Evolutionary conservation across 2,888 invertebrate species (phyloP), one percentile per base, ranked within the genome.

Genomic region (Heliconius ethilla): DNA sequence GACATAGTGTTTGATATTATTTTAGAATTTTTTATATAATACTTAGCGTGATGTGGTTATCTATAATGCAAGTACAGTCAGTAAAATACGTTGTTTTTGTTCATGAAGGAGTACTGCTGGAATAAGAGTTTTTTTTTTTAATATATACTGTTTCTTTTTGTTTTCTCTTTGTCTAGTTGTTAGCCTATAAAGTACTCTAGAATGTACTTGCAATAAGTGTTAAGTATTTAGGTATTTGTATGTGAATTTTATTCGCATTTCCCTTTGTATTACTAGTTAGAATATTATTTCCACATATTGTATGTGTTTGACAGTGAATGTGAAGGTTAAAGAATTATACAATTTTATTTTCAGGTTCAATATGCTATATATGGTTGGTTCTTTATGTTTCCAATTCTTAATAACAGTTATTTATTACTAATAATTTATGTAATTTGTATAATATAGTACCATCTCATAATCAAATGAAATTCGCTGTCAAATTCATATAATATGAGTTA

Each of bases 171-270:
- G 25, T 70, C 27, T 15, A 63, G 33, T n/a, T 25, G 27, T 27
- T 27, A 63, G 18, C 29, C 25, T 25, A 7, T 27, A 63, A 63
- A 63, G 29, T 45, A 22, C 51, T 70, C 15, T 37, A 40, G 13
- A 22, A 33, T n/a, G 15, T 70, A 70, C 37, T 51, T 70, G 70
- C 70, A 33, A 51, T 70, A 27, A 72, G 37, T 66, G 76, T 76
- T 25, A 5, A 37, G 72, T 76, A 65, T 63, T 63, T 72, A 76
- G 65, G 33, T 33, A n/a, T 33, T 62, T 59, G 59, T 69, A 69
- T 18, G 25, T 40, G 7, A 11, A 13, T 62, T 11, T 18, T 33
- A 51, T 66, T 65, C 51, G 22, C 65, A 22, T 11, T 22, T 45
- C 22, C 27, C 63, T 45, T 65, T 29, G 11, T 29, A 66, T 13